These are phyloP conservation scores for Pionites leucogaster DNA, from an alignment of 2,113 vertebrate species.

Conservation along the genomic window DNA sequence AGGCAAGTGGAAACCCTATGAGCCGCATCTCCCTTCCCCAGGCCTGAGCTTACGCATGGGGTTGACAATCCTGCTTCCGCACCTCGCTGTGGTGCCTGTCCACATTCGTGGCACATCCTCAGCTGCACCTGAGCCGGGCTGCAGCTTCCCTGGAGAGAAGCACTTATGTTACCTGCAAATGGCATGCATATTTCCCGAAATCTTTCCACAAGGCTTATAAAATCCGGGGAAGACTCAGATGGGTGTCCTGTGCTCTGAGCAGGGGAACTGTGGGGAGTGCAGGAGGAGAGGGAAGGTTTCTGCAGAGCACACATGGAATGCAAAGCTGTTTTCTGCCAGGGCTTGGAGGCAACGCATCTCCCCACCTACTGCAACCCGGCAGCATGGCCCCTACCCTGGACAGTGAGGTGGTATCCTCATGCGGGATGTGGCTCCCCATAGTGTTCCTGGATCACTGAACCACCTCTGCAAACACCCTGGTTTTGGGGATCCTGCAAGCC, in stretches of 20 bases:
- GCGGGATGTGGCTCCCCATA: accelerated
- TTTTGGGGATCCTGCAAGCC: not conserved
- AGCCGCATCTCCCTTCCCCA: not conserved
- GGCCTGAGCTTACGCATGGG: not conserved
- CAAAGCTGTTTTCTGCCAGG: not conserved
- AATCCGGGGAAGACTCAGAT: not conserved
- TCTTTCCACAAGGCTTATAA: not conserved
- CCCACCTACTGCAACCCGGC: not conserved
- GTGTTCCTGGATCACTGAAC: not conserved
- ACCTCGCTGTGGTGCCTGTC: not conserved
- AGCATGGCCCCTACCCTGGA: not conserved
- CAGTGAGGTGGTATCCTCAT: accelerated
- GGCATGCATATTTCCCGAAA: not conserved
- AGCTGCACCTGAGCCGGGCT: not conserved
- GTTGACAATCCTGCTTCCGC: not conserved
- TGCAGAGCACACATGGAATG: not conserved
- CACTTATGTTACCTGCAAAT: not conserved
- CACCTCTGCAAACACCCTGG: not conserved
- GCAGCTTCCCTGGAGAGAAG: not conserved
- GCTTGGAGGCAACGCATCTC: not conserved
- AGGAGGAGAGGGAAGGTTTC: not conserved
- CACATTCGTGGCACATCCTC: not conserved
- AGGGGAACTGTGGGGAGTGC: not conserved
- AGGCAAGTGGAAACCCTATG: not conserved
- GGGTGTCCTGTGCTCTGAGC: not conserved